Conservation (phyloP, 2,888 invertebrate genomes). For the Hartigia nigra region DNA sequence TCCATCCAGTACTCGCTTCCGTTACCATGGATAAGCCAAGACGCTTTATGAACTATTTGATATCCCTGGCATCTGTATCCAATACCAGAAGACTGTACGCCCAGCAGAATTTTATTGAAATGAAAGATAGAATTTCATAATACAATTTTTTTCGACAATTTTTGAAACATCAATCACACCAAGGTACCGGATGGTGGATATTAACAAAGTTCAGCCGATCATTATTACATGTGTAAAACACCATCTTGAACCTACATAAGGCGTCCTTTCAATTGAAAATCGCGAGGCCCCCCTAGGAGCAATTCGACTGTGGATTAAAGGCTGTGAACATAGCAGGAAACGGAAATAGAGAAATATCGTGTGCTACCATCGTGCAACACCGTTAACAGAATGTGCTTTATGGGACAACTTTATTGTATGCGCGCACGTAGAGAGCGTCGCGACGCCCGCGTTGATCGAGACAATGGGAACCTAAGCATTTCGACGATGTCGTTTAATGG, state of each 20-base stretch:
- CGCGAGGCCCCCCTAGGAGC: slow-evolving; percentile 55
- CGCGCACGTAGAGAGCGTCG: slow-evolving; percentile 11
- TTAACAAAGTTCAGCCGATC: background rate
- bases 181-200: background rate
- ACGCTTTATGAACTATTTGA: background rate
- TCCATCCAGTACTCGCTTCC: background rate
- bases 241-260: background rate
- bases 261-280: slow-evolving; percentile 42
- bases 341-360: slow-evolving; percentile 55
- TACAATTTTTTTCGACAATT: background rate
- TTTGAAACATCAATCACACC: background rate
- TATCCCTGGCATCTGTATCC: background rate
- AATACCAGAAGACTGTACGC: background rate
- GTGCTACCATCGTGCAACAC: slow-evolving; percentile 30
- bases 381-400: slow-evolving; percentile 52
- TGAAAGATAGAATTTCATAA: background rate
- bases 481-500: slow-evolving; percentile 31
- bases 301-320: slow-evolving; percentile 33
- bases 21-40: background rate
- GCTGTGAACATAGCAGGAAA: slow-evolving; percentile 25
- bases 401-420: slow-evolving; percentile 52
- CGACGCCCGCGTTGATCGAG: slow-evolving; percentile 8
- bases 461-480: slow-evolving; percentile 30
- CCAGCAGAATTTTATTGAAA: background rate
- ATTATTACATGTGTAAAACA: background rate